A percentile compares a stretch with the other conserved stretches of the same genome.
Conservation (phyloP, 2,797 vertebrate species). For the Pogoniulus pusillus region DNA sequence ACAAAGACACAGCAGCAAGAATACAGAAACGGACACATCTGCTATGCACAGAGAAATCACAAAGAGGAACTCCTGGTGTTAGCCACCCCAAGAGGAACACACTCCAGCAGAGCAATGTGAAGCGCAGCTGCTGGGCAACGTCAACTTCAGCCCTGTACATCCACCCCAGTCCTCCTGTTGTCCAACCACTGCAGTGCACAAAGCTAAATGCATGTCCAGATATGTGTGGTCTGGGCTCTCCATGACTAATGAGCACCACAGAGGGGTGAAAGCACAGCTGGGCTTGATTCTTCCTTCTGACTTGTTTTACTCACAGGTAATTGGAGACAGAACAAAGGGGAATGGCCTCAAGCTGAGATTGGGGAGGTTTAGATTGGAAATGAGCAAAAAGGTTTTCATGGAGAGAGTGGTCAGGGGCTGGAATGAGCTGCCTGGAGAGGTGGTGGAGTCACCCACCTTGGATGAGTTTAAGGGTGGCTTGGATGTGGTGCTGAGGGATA, state of each 20-base stretch:
- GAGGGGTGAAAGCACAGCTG: fast-evolving
- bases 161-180: fast-evolving
- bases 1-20: background rate
- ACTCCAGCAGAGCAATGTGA: fast-evolving
- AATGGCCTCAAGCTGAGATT: too few relatives aligned
- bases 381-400: too few relatives aligned
- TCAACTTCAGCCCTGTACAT: fast-evolving
- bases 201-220: background rate
- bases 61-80: fast-evolving
- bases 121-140: fast-evolving
- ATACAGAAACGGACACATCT: background rate
- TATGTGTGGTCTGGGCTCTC: background rate
- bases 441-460: too few relatives aligned
- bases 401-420: too few relatives aligned
- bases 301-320: background rate
- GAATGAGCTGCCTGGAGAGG: too few relatives aligned
- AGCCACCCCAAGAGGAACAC: background rate
- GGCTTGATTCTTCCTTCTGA: background rate
- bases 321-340: too few relatives aligned
- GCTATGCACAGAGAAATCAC: background rate
- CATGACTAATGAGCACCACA: fast-evolving
- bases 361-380: too few relatives aligned
- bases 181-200: background rate
- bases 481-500: too few relatives aligned
- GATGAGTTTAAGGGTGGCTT: too few relatives aligned